phyloP scores from a whole-genome alignment of 2,797 vertebrate genomes.

The Sebastes kiyomatsui region DNA sequence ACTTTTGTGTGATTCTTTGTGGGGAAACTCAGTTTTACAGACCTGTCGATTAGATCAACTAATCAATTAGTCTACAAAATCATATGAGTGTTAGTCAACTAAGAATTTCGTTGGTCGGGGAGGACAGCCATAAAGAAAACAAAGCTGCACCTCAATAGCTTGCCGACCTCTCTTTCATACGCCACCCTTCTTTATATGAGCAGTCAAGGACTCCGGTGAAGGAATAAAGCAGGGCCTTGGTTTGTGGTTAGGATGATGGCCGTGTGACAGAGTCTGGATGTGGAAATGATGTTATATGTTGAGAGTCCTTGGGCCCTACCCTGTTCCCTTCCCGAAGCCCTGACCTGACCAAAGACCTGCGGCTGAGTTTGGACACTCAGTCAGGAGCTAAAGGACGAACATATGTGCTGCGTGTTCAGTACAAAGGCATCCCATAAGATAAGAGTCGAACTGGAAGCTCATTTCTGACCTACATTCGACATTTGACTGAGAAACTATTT shows the following conservation, averaged over 20 bases:
- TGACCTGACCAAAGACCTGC: constrained; percentile 11
- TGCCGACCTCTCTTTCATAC: background rate
- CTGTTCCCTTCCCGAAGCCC: constrained; percentile 31
- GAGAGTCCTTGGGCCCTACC: background rate
- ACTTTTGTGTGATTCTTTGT: too few relatives aligned
- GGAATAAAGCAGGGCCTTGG: background rate
- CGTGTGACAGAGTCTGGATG: background rate
- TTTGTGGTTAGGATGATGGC: background rate
- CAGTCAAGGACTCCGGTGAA: background rate
- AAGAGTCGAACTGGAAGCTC: background rate
- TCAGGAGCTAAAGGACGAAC: background rate
- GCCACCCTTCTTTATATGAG: background rate
- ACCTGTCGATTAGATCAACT: too few relatives aligned
- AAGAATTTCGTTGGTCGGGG: too few relatives aligned
- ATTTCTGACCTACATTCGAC: constrained; percentile 23
- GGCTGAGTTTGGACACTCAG: background rate
- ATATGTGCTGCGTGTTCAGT: background rate
- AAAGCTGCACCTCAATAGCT: background rate
- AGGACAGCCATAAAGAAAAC: background rate
- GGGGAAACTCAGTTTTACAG: too few relatives aligned
- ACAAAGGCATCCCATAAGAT: constrained; percentile 26
- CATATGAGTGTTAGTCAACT: too few relatives aligned
- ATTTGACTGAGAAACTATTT: constrained; percentile 22
- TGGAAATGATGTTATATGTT: background rate
- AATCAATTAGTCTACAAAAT: too few relatives aligned